Base-by-base conservation (phyloP, 2,888 invertebrate species). In the Luperina nickerlii region DNA sequence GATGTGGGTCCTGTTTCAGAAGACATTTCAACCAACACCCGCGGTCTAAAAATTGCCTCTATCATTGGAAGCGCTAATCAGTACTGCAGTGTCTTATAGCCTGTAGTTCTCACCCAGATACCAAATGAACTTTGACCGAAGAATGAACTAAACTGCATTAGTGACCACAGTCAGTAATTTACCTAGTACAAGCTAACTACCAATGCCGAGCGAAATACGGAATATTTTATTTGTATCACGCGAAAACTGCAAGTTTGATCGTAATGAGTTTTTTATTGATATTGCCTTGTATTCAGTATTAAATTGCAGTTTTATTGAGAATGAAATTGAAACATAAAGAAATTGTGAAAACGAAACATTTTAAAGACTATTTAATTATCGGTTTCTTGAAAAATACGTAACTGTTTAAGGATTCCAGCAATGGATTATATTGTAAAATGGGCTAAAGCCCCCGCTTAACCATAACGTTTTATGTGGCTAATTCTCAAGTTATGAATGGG, bases 131-230 rank as follows among this genome's bases (percentile, higher is more conserved):
- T 87, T 82, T 75, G 83, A 86, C 84, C 88, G 83, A 87, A 82
- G 81, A 85, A 86, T 85, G 90, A 92, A 92, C 90, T 92, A 92
- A 92, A 91, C 89, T 92, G 94, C 93, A 93, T 91, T 82, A 76
- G 54, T 91, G 89, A 84, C 85, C 89, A 86, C 84, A 85, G 86
- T 83, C 77, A 57, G 82, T 87, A 88, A 88, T 87, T 83, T 89
- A 85, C 83, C 86, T 84, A 54, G 87, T 90, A 89, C 87, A 68
- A 78, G 57, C 68, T 78, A 73, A 83, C 85, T 76, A 82, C 38
- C 67, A 82, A 81, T 70, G 38, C 57, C 57, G 32, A 76, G 13
- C 32, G 77, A 75, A 72, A 78, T 62, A 74, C 75, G 38, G 60
- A 75, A 74, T 65, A 77, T 71, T 67, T 77, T 69, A 75, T 77